Conservation (phyloP, 2,113 vertebrate species). For the Cettia cetti region DNA sequence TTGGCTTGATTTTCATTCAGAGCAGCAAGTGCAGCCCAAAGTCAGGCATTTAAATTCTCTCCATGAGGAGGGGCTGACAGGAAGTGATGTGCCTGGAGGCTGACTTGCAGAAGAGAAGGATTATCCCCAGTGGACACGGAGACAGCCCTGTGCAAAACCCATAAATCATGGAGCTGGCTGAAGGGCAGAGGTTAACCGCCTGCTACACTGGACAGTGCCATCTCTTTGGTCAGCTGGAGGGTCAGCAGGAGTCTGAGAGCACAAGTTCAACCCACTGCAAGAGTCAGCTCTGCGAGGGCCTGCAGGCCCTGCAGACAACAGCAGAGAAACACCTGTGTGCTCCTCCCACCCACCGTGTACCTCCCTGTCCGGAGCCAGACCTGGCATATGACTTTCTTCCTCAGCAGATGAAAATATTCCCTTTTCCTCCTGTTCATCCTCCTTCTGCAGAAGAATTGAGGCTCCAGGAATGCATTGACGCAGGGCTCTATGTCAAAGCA, state of each 20-base stretch:
- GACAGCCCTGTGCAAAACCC: rapidly evolving
- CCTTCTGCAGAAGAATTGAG: not conserved
- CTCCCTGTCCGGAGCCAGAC: not conserved
- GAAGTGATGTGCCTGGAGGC: not conserved
- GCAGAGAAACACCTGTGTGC: not conserved
- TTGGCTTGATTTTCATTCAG: not conserved
- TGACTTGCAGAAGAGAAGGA: not conserved
- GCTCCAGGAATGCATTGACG: not conserved
- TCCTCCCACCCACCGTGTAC: not conserved
- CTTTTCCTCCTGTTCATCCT: not conserved
- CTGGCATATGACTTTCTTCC: not conserved
- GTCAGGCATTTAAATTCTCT: not conserved
- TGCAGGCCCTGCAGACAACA: not conserved
- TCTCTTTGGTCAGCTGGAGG: not conserved
- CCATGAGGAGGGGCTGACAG: not conserved
- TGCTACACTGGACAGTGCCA: rapidly evolving
- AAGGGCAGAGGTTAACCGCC: rapidly evolving
- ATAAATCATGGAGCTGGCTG: rapidly evolving
- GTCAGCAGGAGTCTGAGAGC: not conserved
- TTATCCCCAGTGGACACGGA: not conserved
- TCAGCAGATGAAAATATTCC: not conserved
- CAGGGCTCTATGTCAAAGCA: constrained; percentile 6
- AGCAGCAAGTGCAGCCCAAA: not conserved
- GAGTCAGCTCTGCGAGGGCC: rapidly evolving
- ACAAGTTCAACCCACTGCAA: not conserved